Conservation (phyloP, 2,113 vertebrate species). For the Archocentrus centrarchus region DNA sequence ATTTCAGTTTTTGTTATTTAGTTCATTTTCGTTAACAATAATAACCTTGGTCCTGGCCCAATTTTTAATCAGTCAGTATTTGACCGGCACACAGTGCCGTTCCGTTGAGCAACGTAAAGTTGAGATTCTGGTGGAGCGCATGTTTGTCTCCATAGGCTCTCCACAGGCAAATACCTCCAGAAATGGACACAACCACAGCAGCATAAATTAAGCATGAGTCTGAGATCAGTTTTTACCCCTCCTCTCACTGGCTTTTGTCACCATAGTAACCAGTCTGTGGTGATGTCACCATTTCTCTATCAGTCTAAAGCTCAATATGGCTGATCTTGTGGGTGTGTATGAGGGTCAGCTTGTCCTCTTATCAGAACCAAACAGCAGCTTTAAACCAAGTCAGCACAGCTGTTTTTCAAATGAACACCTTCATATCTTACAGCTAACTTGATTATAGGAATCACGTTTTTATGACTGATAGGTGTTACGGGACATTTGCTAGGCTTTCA, state of each 20-base stretch:
- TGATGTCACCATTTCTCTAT: background rate
- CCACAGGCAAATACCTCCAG: background rate
- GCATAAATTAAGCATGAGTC: background rate
- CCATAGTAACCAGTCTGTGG: background rate
- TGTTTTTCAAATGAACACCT: background rate
- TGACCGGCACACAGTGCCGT: background rate
- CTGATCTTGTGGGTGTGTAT: background rate
- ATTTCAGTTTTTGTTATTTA: too few species aligned
- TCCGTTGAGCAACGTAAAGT: background rate
- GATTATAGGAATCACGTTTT: background rate
- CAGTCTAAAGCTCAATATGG: background rate
- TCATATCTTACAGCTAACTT: too few species aligned
- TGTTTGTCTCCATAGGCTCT: too few species aligned
- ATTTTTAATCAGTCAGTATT: too few species aligned
- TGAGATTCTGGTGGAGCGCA: background rate
- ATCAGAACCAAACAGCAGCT: background rate
- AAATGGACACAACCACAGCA: background rate
- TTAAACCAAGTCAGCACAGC: background rate
- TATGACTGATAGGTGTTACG: background rate
- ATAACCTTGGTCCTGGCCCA: too few species aligned
- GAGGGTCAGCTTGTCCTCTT: background rate
- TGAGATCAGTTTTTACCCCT: background rate
- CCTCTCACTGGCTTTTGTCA: background rate
- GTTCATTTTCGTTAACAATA: too few species aligned
- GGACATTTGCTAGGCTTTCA: background rate